Conservation (phyloP, 2,797 vertebrate species). For the Rhyacichthys aspro region DNA sequence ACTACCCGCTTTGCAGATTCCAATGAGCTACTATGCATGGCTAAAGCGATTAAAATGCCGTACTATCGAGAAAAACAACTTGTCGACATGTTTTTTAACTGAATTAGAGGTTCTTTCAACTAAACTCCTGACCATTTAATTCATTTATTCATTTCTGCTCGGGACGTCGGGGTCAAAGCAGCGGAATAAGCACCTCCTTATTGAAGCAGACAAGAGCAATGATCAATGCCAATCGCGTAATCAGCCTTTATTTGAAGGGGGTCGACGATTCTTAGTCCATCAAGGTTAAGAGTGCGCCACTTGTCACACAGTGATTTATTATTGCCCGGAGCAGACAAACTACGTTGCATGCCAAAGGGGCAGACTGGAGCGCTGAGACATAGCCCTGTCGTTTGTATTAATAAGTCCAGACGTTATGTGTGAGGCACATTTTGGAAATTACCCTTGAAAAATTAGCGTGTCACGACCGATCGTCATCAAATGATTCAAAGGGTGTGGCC, state of each 20-base stretch:
- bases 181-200: slow-evolving; percentile 63
- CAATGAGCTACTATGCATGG: not conserved
- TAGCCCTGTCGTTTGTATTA: slow-evolving; percentile 57
- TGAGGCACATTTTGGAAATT: slow-evolving; percentile 76
- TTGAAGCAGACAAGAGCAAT: slow-evolving; percentile 75
- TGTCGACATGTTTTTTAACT: slow-evolving; percentile 9
- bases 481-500: slow-evolving; percentile 11
- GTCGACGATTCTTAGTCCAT: slow-evolving; percentile 76
- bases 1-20: not conserved
- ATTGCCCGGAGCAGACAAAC: slow-evolving; percentile 71
- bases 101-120: slow-evolving; percentile 29
- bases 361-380: slow-evolving; percentile 6
- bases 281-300: slow-evolving; percentile 78
- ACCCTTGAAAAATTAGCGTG: slow-evolving; percentile 79
- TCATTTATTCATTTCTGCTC: slow-evolving; percentile 33
- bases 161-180: slow-evolving; percentile 52
- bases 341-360: slow-evolving; percentile 41
- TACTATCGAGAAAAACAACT: not conserved
- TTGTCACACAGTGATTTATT: slow-evolving; percentile 78
- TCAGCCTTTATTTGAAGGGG: slow-evolving; percentile 77
- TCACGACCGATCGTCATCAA: slow-evolving; percentile 25
- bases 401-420: slow-evolving; percentile 78
- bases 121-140: slow-evolving; percentile 8
- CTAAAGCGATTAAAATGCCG: slow-evolving; percentile 1
- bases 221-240: slow-evolving; percentile 77